Evolutionary conservation across 2,797 vertebrate genomes (phyloP), one percentile per base, ranked within the genome.

Genomic region (Acipenser ruthenus): DNA sequence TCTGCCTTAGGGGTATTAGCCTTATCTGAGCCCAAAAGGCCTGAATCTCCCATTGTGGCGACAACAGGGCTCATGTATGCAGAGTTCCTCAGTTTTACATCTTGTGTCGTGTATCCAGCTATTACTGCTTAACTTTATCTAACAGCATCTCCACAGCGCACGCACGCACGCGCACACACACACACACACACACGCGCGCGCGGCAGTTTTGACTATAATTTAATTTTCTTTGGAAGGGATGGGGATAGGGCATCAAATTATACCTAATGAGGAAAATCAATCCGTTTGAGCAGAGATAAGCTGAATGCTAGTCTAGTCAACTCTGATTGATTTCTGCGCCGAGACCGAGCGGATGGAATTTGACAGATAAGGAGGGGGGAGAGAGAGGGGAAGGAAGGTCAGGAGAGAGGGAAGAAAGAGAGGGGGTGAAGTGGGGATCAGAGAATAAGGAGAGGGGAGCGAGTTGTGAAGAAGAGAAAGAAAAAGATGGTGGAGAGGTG

Each of bases 201-300:
- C 72, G 69, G 74, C 70, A 50, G 77, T 75, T 84, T 90, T 59
- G 81, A 91, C 91, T 91, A 93, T 90, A 88, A 92, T 95, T 95
- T 93, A 92, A 93, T 93, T 92, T 91, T 85, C 87, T 93, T 89
- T 91, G 89, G 91, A 94, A 91, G 92, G 92, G 88, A 89, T 87
- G 89, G 92, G 37, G 92, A 92, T 92, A 90, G 91, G 90, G 91
- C 91, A 91, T 91, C 91, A 96, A 97, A 97, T 96, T 95, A 93
- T 92, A 90, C 86, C 90, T 95, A 97, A 96, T 94, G 92, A 95
- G 92, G 87, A 94, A 92, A 97, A 96, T 97, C 94, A 95, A 97
- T 97, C 93, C 94, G 92, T 89, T 84, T 79, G 86, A 92, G 87
- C 89, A 88, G 88, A 95, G 94, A 97, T 95, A 97, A 97, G 92